Conservation (phyloP, 2,888 invertebrate genomes). For the Timandra comae region DNA sequence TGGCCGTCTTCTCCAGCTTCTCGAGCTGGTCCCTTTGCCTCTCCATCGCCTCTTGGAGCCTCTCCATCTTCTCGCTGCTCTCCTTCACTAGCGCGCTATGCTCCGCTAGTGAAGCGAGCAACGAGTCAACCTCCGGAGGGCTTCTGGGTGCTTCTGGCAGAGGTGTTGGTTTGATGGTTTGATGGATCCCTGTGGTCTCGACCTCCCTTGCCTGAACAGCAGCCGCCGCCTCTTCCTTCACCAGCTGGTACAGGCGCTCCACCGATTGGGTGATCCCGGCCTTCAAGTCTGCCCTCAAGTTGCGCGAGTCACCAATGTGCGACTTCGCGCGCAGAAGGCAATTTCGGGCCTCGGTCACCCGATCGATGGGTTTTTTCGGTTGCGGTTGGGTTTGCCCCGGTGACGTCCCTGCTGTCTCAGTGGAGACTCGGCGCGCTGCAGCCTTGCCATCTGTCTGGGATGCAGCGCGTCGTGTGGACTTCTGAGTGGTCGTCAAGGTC, state of each 20-base stretch:
- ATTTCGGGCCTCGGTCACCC: conserved; percentile 6
- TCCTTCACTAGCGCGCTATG: neutral
- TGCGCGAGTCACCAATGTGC: neutral
- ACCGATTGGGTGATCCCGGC: neutral
- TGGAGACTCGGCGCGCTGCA: too few species aligned
- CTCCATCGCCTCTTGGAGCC: neutral
- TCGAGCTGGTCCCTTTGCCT: neutral
- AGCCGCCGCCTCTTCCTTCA: conserved; percentile 7
- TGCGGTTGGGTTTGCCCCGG: too few species aligned
- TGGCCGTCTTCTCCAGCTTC: too few species aligned
- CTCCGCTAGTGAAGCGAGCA: neutral
- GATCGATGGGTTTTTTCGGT: too few species aligned
- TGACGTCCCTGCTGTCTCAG: too few species aligned
- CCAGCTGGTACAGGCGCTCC: conserved; percentile 6
- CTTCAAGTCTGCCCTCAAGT: conserved; percentile 3
- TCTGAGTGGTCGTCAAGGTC: too few species aligned
- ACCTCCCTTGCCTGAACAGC: neutral
- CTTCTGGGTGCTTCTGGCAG: neutral
- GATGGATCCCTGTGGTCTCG: too few species aligned
- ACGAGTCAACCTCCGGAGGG: neutral
- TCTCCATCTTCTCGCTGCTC: neutral
- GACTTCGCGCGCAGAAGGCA: conserved; percentile 2
- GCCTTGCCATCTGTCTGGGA: too few species aligned
- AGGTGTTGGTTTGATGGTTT: too few species aligned
- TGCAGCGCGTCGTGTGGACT: too few species aligned